Evolutionary conservation across 2,888 invertebrate species (phyloP), one percentile per base, ranked within the genome.

Genomic region (Thelaira solivaga): DNA sequence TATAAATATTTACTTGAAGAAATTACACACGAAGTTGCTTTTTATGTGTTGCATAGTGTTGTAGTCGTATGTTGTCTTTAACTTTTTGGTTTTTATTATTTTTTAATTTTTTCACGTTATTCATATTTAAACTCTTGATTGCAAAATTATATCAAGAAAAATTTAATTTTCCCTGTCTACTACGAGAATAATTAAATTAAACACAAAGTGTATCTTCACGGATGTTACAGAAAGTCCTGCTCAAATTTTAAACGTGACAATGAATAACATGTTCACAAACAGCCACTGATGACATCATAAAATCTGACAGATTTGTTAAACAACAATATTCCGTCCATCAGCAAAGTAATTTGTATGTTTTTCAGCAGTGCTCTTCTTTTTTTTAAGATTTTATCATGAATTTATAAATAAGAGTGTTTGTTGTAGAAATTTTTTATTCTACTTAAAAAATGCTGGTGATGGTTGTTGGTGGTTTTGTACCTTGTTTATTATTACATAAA

Each of bases 401-500:
- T 2, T 68, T 57, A 20, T 59, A 26, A 49, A 6, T 22, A 57
- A 41, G 8, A n/a, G n/a, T n/a, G n/a, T n/a, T n/a, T 39, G 49
- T 41, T 55, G 47, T 62, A 41, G 8, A 31, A 24, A 49, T 61
- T 59, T 57, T 55, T 20, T 16, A 8, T 36, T 4, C 7, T 34
- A 43, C 24, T 18, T 61, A 47, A 6, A 26, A 13, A 13, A n/a
- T n/a, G n/a, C n/a, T n/a, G n/a, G n/a, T n/a, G 31, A 20, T 24
- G 13, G 31, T 43, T 65, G 65, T 22, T 22, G 41, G 29, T 43
- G 20, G 20, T 49, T 26, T 36, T 41, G 49, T 59, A 16, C 0
- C 20, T 26, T 49, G 26, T 71, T 69, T 65, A 36, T 73, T 74
- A 31, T 69, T 57, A 78, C 64, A 64, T 29, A 64, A 64, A 73